Evolutionary conservation across 2,888 invertebrate genomes (phyloP), one percentile per base, ranked within the genome.

Genomic region (Xestia c-nigrum): DNA sequence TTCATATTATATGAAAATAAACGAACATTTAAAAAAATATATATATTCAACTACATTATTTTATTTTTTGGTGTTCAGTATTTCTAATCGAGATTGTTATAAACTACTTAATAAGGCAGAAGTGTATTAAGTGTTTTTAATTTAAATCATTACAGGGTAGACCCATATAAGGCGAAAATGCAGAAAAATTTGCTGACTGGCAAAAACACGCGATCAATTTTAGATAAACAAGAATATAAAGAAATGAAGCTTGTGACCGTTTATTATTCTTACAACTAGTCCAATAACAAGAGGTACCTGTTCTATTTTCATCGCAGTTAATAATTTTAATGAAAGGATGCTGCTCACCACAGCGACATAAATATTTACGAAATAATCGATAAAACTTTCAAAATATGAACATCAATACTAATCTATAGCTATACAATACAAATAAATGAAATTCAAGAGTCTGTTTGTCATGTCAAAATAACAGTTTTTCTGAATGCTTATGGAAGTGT

Each of bases 291-390:
- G 50, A 19, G 50, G 50, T 50, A 50, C 19, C 1, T 67, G 19
- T 50, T 71, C 31, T 80, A 80, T 61, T 73, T 69, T 6, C n/a
- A 64, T 55, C 2, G 57, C 19, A 74, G 52, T 61, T 47, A 76
- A 80, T 12, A 50, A 14, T 38, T 47, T 65, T 76, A 82, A 65
- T 65, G 64, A 65, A 69, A 69, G 50, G 46, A 65, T 82, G 65
- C 47, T 66, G 14, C 66, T 38, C 43, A 66, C 61, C 77, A 40
- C 57, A 67, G 19, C 47, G 50, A 47, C 24, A 47, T 31, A 59
- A 59, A 74, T 19, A 19, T 65, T 31, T 47, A 74, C 57, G 24
- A 59, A 59, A 59, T 6, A 47, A 21, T 10, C 5, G 14, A 43
- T 1, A 10, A 31, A 31, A n/a, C 1, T 78, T n/a, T 40, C 4